Evolutionary conservation across 2,113 vertebrate species (phyloP), one percentile per base, ranked within the genome.

Genomic region (Mormyrus iriodes): DNA sequence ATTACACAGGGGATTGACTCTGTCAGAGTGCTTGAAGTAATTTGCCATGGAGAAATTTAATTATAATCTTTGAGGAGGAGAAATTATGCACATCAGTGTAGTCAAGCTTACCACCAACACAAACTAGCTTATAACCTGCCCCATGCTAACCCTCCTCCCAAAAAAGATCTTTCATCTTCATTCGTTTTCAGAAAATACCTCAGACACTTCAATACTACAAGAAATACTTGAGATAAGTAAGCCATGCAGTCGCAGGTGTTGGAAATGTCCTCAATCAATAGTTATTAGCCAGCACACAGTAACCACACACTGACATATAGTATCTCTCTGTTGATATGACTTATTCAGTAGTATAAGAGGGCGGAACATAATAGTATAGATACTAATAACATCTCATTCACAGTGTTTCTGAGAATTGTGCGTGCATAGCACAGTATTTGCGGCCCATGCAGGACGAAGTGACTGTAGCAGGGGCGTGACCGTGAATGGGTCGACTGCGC

Each of bases 31-130:
- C 87, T 49, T 87, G 12, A 88, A 88, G 87, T 48, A 46, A 88
- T 88, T 88, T 49, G 61, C 58, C 87, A 27, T 35, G 44, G 44
- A 73, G 12, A 88, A 55, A 88, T 88, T 88, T 42, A 79, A 79
- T 88, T 53, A 82, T 19, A 44, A 51, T 83, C 73, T 55, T n/a
- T 83, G 73, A 88, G 73, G 51, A 44, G 49, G 73, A 82, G 21
- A 46, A 53, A 82, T 55, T 53, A 44, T 52, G 17, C 88, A 88
- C 48, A 53, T 79, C 48, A 55, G 31, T 79, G 49, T 82, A 53
- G 44, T 69, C 35, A 31, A 39, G 15, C 65, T n/a, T n/a, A 46
- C 69, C 88, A n/a, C 27, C n/a, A 51, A 52, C 21, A 21, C 44
- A 21, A 44, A 53, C 86, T n/a, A 31, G 3, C 17, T 39, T n/a